Conservation (phyloP, 2,113 vertebrate genomes). For the Labeo catla region DNA sequence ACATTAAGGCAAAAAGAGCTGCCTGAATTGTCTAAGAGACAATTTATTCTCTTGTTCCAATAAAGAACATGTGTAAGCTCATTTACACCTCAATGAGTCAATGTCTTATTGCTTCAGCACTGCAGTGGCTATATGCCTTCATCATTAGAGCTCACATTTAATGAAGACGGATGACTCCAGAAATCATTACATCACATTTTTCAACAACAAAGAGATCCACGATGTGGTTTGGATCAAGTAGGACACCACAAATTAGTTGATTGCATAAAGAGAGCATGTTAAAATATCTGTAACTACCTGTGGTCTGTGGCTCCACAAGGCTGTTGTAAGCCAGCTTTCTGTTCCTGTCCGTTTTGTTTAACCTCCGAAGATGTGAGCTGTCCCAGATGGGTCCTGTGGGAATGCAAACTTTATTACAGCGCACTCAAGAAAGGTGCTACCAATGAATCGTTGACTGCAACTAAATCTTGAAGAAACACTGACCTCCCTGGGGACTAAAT, state of each 20-base stretch:
- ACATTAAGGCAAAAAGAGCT: conserved; percentile 16
- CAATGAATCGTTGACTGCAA: conserved; percentile 5
- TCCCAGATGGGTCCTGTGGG: conserved; percentile 66
- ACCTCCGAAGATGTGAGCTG: conserved; percentile 55
- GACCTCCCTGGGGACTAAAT: conserved; percentile 19
- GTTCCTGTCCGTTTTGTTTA: conserved; percentile 60
- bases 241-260: conserved; percentile 21
- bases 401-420: conserved; percentile 28
- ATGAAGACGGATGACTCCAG: background rate
- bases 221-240: conserved; percentile 14
- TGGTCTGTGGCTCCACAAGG: conserved; percentile 65
- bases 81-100: background rate
- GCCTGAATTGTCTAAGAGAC: background rate
- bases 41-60: conserved; percentile 32
- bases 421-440: conserved; percentile 16
- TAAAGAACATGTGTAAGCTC: conserved; percentile 40
- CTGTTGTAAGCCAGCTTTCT: conserved; percentile 66
- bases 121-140: conserved; percentile 10
- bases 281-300: conserved; percentile 61
- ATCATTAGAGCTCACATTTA: conserved; percentile 31
- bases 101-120: conserved; percentile 19
- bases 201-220: background rate
- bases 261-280: conserved; percentile 39
- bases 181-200: conserved; percentile 31
- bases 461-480: conserved; percentile 1